Conservation (phyloP, 2,797 vertebrate species). For the Odontamblyopus lacepedii region DNA sequence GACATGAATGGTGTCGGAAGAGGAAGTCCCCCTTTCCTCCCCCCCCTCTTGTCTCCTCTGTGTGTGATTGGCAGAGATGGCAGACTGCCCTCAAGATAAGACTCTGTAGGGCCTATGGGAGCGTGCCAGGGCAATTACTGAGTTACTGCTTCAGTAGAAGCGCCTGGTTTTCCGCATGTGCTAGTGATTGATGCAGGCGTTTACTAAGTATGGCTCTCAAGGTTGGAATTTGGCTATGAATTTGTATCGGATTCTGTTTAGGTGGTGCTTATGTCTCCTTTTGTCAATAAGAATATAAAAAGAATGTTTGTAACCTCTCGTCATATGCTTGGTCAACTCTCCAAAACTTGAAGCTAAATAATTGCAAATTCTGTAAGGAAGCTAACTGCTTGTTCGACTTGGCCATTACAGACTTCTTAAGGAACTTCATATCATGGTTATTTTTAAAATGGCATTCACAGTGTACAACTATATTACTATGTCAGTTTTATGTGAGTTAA, state of each 20-base stretch:
- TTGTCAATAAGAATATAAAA: not conserved
- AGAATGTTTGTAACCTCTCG: too few species aligned
- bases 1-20: slow-evolving; percentile 81
- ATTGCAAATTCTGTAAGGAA: too few species aligned
- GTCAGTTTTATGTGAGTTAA: too few species aligned
- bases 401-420: too few species aligned
- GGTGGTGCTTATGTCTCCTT: not conserved
- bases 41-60: slow-evolving; percentile 38
- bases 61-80: slow-evolving; percentile 74
- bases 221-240: not conserved
- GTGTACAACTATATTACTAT: too few species aligned
- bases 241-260: slow-evolving; percentile 12
- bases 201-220: slow-evolving; percentile 22
- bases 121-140: slow-evolving; percentile 58
- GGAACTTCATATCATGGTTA: too few species aligned
- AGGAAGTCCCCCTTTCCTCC: slow-evolving; percentile 65
- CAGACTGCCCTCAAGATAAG: slow-evolving; percentile 72
- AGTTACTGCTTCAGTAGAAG: slow-evolving; percentile 46
- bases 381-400: too few species aligned
- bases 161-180: slow-evolving; percentile 24
- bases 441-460: too few species aligned
- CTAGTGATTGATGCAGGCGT: slow-evolving; percentile 29
- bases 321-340: too few species aligned
- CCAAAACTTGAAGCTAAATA: too few species aligned
- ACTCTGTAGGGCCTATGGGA: slow-evolving; percentile 46